phyloP scores from a whole-genome alignment of 2,113 vertebrate genomes.

The Sylvilagus bachmani region DNA sequence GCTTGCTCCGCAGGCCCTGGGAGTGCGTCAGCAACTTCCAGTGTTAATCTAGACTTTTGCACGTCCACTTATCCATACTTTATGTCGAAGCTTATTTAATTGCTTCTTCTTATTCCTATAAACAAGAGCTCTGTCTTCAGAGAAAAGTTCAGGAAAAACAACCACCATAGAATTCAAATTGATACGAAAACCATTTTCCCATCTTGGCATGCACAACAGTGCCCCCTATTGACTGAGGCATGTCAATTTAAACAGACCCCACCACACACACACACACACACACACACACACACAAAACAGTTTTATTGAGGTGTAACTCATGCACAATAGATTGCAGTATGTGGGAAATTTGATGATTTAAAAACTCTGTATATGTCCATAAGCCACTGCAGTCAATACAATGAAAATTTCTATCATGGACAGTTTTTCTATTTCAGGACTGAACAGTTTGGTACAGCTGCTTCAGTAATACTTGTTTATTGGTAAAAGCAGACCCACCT shows the following conservation, averaged over 20 bases:
- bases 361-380: not conserved
- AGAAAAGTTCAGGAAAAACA: constrained; percentile 39
- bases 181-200: constrained; percentile 17
- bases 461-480: not conserved
- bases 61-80: not conserved
- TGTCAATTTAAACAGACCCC: not conserved
- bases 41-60: constrained; percentile 33
- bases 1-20: not conserved
- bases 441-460: not conserved
- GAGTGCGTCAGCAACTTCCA: not conserved
- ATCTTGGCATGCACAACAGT: constrained; percentile 3
- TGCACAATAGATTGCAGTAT: not conserved
- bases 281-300: not conserved
- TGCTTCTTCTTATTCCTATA: constrained; percentile 43
- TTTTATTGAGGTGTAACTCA: not conserved
- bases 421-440: constrained; percentile 35
- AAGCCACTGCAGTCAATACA: not conserved
- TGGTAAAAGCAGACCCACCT: not conserved
- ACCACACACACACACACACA: too few species aligned
- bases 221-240: constrained; percentile 57
- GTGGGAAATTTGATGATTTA: not conserved
- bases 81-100: constrained; percentile 44
- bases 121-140: constrained; percentile 52
- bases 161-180: not conserved
- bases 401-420: not conserved